Evolutionary conservation across 2,113 vertebrate species (phyloP).

Genomic region (Rhipidura dahli): DNA sequence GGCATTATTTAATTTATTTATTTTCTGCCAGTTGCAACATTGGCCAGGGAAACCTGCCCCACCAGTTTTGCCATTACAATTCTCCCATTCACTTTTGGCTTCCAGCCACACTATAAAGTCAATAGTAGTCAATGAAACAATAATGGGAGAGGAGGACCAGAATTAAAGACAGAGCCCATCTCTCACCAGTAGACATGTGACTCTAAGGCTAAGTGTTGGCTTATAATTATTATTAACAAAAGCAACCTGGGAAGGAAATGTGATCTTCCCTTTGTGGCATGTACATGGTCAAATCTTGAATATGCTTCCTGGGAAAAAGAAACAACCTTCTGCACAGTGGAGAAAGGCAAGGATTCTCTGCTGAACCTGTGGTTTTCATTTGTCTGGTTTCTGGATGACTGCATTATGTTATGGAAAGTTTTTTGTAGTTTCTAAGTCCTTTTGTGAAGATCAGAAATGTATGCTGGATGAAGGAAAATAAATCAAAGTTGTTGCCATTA

Average conservation of each 20-base stretch:
- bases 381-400: not conserved
- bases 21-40: constrained; percentile 29
- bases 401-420: not conserved
- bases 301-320: not conserved
- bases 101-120: constrained; percentile 60
- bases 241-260: constrained; percentile 34
- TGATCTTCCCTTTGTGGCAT: constrained; percentile 7
- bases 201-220: constrained; percentile 19
- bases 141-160: constrained; percentile 46
- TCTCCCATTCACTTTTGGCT: constrained; percentile 24
- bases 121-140: constrained; percentile 65
- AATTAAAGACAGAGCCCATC: constrained; percentile 35
- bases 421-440: not conserved
- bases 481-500: constrained; percentile 8
- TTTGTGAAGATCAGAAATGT: constrained; percentile 2
- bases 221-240: constrained; percentile 55
- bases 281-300: constrained; percentile 14
- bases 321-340: not conserved
- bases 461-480: not conserved
- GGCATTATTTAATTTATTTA: constrained; percentile 48
- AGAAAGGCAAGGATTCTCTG: not conserved
- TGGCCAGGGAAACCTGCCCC: constrained; percentile 55
- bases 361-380: constrained; percentile 1
- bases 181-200: constrained; percentile 46
- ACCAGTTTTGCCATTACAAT: constrained; percentile 54